These are phyloP conservation scores for Rhodeus uyekii DNA, from an alignment of 2,797 vertebrate genomes.

Conservation along the genomic window DNA sequence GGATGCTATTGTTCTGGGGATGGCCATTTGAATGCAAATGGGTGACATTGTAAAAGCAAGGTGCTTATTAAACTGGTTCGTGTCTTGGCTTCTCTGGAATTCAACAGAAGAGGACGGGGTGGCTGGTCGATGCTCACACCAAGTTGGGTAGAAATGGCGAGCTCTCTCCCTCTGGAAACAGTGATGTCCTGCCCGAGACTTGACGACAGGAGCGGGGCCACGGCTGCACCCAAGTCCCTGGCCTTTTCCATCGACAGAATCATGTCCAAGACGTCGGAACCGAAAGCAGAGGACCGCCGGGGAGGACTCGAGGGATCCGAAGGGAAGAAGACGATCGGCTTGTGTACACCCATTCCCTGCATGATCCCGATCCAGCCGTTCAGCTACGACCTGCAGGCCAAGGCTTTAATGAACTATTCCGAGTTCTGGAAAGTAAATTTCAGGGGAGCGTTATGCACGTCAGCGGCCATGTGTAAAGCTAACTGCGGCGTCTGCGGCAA, in stretches of 20 bases:
- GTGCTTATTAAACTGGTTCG: constrained; percentile 93
- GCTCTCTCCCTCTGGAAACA: constrained; percentile 88
- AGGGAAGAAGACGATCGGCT: constrained; percentile 82
- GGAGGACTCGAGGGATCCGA: constrained; percentile 71
- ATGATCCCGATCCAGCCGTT: constrained; percentile 92
- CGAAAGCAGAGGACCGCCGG: constrained; percentile 75
- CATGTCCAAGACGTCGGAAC: constrained; percentile 94
- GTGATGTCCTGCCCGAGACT: constrained; percentile 86
- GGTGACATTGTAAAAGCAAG: constrained; percentile 84
- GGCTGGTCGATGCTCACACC: constrained; percentile 79
- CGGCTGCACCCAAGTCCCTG: constrained; percentile 87
- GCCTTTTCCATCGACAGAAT: constrained; percentile 99
- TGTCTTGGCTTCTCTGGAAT: constrained; percentile 86
- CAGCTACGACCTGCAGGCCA: constrained; percentile 90
- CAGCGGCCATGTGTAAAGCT: constrained; percentile 86
- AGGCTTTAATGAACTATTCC: constrained; percentile 93
- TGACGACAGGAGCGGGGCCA: constrained; percentile 78
- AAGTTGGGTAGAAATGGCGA: constrained; percentile 83
- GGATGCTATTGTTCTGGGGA: constrained; percentile 86
- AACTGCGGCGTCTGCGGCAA: constrained; percentile 90
- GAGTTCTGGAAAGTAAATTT: constrained; percentile 94
- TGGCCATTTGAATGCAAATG: constrained; percentile 94
- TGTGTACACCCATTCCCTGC: constrained; percentile 91
- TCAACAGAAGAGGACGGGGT: constrained; percentile 77
- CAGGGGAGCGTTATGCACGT: constrained; percentile 81